These are phyloP conservation scores for Eumaeus atala DNA, from an alignment of 1,140 invertebrate species.

Conservation along the genomic window DNA sequence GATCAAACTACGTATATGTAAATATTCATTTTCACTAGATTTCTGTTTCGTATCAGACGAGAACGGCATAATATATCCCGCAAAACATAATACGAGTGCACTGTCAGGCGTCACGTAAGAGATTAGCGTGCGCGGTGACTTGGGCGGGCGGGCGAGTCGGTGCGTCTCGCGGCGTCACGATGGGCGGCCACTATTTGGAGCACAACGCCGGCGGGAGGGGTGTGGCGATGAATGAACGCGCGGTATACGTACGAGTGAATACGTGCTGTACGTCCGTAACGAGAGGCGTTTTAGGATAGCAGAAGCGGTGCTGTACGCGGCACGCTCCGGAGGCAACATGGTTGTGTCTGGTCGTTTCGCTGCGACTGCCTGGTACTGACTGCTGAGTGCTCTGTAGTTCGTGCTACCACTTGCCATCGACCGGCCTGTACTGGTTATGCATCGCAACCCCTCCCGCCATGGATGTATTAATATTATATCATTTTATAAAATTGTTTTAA, in stretches of 20 bases:
- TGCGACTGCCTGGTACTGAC: conserved; percentile 20
- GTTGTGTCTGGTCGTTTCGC: conserved; percentile 43
- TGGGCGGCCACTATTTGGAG: conserved; percentile 64
- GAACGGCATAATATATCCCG: conserved; percentile 44
- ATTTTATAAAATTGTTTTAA: too few relatives aligned
- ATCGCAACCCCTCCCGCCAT: neutral
- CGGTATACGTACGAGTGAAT: conserved; percentile 63
- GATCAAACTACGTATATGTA: conserved; percentile 65
- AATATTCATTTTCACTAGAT: conserved; percentile 48
- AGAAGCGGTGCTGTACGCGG: conserved; percentile 48
- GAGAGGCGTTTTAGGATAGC: conserved; percentile 60
- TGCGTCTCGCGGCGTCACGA: conserved; percentile 42
- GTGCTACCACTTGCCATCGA: too few relatives aligned
- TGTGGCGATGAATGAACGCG: conserved; percentile 56
- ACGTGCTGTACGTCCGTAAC: conserved; percentile 55
- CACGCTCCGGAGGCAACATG: conserved; percentile 60
- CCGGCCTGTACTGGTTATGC: neutral
- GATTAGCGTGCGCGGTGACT: conserved; percentile 47
- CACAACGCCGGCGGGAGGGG: conserved; percentile 48
- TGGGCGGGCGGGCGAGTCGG: conserved; percentile 35
- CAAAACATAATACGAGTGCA: conserved; percentile 53
- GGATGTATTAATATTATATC: neutral
- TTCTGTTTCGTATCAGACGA: conserved; percentile 37
- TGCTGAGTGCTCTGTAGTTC: neutral
- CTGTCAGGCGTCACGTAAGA: conserved; percentile 47